Base-by-base conservation (phyloP, 2,888 invertebrate species). In the Sialis fuliginosa region DNA sequence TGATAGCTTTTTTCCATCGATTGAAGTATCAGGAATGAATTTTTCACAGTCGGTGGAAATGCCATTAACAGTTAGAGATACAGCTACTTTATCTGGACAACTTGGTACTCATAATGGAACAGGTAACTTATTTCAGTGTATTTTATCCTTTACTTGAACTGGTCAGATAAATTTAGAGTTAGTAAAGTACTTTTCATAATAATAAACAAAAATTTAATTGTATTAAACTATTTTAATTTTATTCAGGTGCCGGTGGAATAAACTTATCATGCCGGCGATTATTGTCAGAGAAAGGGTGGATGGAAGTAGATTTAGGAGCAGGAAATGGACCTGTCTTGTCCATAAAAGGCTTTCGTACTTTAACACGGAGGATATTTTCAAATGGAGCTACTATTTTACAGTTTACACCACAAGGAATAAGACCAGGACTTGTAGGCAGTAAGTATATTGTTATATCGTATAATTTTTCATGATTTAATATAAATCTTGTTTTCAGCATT, bases 21-120 rank as follows among this genome's bases (percentile, higher is more conserved):
- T 95, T 53, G 93, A 95, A 69, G 79, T 95, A 33, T 89, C 86
- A n/a, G 87, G 87, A 7, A 90, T 95, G 85, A 83, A 82, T 42
- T 84, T 95, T 59, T 78, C 81, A 13, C 93, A 95, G 62, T 91
- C 92, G 0, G 87, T 96, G 42, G 93, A 96, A 62, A 86, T 90
- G 42, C 95, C 95, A 0, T 68, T 96, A 30, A 91, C 92, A 0
- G 65, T 81, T 45, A 79, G 81, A 55, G 88, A 96, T 57, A 91
- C 90, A 1, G 76, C 86, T 53, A 81, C 82, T 0, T 68, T 96
- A 56, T 81, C 85, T 7, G 90, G 90, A 6, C 81, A 83, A 56
- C 70, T 90, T 47, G 80, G 77, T 47, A 85, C 88, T 1, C 83
- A 88, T 54, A 95, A 95, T 71, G 93, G 95, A 12, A 85, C 79